These are phyloP conservation scores for Marcusenius ussheri DNA, from an alignment of 2,113 vertebrate species.

Conservation along the genomic window DNA sequence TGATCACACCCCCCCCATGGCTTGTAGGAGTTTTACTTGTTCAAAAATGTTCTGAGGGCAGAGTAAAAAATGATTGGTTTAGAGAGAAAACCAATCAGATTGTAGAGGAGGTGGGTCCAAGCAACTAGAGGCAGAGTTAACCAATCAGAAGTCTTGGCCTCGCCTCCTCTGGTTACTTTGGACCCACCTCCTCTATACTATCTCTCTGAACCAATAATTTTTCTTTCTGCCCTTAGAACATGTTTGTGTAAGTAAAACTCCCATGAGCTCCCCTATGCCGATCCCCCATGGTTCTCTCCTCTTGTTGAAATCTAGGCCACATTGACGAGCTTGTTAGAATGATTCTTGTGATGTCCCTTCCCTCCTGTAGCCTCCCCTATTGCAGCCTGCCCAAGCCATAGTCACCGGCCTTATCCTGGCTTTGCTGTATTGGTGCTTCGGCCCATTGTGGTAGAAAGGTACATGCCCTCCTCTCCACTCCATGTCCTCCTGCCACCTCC, in stretches of 20 bases:
- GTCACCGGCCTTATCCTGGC: constrained; percentile 98
- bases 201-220: neutral
- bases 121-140: no score
- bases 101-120: neutral
- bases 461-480: constrained; percentile 77
- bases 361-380: constrained; percentile 96
- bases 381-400: constrained; percentile 97
- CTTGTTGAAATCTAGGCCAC: constrained; percentile 46
- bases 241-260: neutral
- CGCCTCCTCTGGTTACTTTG: neutral
- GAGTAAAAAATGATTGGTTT: neutral
- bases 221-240: neutral
- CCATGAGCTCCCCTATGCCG: neutral
- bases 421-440: constrained; percentile 99
- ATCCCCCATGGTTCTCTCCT: neutral
- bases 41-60: neutral
- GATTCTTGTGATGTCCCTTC: constrained; percentile 95
- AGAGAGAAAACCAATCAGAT: neutral
- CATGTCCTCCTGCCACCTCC: constrained; percentile 72
- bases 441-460: constrained; percentile 99
- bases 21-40: neutral
- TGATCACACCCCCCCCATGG: neutral
- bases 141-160: neutral
- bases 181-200: neutral
- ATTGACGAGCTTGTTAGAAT: constrained; percentile 64